Conservation (phyloP, 2,797 vertebrate genomes). For the Alca torda region DNA sequence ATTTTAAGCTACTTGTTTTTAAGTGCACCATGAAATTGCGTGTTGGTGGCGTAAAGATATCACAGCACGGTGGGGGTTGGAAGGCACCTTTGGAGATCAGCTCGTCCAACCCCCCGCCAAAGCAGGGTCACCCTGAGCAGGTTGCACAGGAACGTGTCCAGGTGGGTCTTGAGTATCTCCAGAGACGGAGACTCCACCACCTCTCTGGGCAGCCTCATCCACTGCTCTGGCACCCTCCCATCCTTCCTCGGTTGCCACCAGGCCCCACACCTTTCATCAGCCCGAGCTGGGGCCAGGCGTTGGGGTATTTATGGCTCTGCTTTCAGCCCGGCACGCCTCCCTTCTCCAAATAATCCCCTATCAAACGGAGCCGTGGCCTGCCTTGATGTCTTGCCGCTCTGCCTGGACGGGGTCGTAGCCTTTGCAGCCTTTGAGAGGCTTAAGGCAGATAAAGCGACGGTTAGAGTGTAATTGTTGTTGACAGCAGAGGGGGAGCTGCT, state of each 20-base stretch:
- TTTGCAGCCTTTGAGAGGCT: neutral
- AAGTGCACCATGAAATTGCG: neutral
- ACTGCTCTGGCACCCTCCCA: neutral
- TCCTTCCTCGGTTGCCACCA: neutral
- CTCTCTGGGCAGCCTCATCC: neutral
- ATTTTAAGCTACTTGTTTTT: neutral
- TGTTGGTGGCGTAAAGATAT: no score
- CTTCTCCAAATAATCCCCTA: accelerated
- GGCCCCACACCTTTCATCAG: neutral
- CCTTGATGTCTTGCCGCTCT: neutral
- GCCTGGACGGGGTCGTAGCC: neutral
- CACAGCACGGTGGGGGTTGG: no score
- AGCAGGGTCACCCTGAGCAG: neutral
- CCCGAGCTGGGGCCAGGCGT: neutral
- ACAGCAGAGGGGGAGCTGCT: conserved; percentile 4
- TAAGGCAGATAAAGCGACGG: neutral
- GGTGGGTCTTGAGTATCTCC: neutral
- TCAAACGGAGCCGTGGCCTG: accelerated
- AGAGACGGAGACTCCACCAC: neutral
- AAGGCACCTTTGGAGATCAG: neutral
- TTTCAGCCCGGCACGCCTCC: neutral
- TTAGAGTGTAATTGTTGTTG: conserved; percentile 5
- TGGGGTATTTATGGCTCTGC: neutral
- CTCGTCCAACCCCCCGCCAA: neutral
- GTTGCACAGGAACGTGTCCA: neutral